Percentiles rank a stretch among this genome's conserved stretches.
phyloP scores from a whole-genome alignment of 2,797 vertebrate genomes.

The Tragopan temminckii region DNA sequence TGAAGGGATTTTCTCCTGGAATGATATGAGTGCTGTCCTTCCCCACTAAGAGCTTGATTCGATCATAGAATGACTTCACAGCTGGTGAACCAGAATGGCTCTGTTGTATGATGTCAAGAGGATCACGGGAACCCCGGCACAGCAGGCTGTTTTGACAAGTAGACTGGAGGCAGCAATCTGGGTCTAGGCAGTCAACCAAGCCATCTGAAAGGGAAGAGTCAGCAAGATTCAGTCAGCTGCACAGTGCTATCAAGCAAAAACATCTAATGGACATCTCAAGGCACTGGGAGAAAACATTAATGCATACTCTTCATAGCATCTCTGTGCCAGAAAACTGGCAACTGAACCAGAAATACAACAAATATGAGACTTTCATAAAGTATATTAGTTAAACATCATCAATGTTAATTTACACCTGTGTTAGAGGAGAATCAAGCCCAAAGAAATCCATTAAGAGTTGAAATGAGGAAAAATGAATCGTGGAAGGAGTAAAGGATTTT shows the following conservation, averaged over 20 bases:
- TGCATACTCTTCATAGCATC: fast-evolving
- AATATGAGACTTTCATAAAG: background rate
- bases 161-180: slow-evolving; percentile 96
- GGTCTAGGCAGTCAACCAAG: slow-evolving; percentile 97
- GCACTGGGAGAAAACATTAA: background rate
- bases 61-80: slow-evolving; percentile 94
- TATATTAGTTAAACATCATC: background rate
- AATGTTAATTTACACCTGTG: background rate
- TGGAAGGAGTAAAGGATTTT: background rate
- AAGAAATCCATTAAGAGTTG: background rate
- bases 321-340: fast-evolving
- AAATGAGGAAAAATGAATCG: background rate
- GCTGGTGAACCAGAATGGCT: slow-evolving; percentile 85
- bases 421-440: background rate
- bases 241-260: background rate
- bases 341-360: fast-evolving
- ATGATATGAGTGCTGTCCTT: slow-evolving; percentile 96
- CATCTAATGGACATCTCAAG: background rate
- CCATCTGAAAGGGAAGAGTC: slow-evolving; percentile 87
- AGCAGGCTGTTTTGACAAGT: slow-evolving; percentile 94
- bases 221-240: background rate
- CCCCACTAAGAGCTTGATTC: slow-evolving; percentile 95
- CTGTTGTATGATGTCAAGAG: slow-evolving; percentile 95
- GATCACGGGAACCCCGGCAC: slow-evolving; percentile 95
- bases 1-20: slow-evolving; percentile 95